Conservation (phyloP, 1,140 invertebrate species). For the Popillia japonica region DNA sequence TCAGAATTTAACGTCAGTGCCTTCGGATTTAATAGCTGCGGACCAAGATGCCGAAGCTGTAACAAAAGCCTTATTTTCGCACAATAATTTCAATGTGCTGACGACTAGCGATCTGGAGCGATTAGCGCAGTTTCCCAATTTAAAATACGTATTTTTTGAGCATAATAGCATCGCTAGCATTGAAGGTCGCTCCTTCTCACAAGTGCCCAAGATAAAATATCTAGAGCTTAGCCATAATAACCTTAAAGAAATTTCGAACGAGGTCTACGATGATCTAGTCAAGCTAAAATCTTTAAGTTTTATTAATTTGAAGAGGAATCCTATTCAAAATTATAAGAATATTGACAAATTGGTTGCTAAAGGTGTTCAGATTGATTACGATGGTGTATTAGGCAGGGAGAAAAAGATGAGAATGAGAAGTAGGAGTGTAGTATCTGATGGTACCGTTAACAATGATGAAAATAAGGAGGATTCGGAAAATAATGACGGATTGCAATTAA, state of each 20-base stretch:
- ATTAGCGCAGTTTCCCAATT: conserved; percentile 13
- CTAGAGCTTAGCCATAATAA: conserved; percentile 28
- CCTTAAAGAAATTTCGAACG: conserved; percentile 15
- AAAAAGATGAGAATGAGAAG: not conserved
- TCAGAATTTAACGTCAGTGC: not conserved
- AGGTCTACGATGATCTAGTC: not conserved
- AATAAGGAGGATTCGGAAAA: not conserved
- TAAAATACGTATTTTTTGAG: conserved; percentile 31
- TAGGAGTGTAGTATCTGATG: not conserved
- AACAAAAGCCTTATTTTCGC: conserved; percentile 30
- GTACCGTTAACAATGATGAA: not conserved
- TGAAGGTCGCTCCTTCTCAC: not conserved
- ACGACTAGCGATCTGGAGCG: not conserved
- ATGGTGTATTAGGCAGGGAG: conserved; percentile 11
- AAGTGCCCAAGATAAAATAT: conserved; percentile 5
- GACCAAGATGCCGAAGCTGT: not conserved
- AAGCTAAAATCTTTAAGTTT: not conserved
- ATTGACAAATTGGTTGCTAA: not conserved
- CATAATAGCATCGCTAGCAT: conserved; percentile 17
- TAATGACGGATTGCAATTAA: not conserved
- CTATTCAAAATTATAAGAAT: conserved; percentile 24
- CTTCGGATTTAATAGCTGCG: not conserved
- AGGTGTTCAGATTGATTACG: conserved; percentile 25
- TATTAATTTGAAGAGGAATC: conserved; percentile 35
- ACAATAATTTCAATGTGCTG: conserved; percentile 16